Percentiles rank a stretch among this genome's conserved stretches.
phyloP scores from a whole-genome alignment of 2,888 invertebrate genomes.

The Gandaritis pyraliata region DNA sequence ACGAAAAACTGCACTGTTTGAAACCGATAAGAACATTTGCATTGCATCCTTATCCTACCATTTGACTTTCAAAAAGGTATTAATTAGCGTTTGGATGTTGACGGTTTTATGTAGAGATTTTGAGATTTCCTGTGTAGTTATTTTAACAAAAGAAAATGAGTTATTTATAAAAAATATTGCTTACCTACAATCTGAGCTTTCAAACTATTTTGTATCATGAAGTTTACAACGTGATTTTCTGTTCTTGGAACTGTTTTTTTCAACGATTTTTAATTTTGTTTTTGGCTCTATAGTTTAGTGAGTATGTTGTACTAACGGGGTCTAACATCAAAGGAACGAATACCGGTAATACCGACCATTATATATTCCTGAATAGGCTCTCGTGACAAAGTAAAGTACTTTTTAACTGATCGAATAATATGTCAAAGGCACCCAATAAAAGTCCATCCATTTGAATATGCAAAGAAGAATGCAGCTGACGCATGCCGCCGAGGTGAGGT shows the following conservation, averaged over 20 bases:
- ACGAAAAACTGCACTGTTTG: background rate
- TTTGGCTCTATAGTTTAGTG: too few species aligned
- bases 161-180: too few species aligned
- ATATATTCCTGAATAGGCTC: too few species aligned
- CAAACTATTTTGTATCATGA: too few species aligned
- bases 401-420: background rate
- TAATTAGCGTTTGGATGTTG: background rate
- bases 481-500: background rate
- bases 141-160: background rate
- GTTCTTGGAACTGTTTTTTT: too few species aligned
- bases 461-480: constrained; percentile 9
- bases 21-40: constrained; percentile 21
- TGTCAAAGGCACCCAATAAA: background rate
- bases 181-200: too few species aligned
- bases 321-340: too few species aligned
- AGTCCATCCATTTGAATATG: constrained; percentile 10
- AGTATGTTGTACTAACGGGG: too few species aligned
- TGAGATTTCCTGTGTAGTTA: background rate
- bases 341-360: too few species aligned
- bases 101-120: background rate
- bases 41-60: constrained; percentile 5
- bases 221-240: too few species aligned
- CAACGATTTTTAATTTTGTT: too few species aligned
- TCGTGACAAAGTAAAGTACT: too few species aligned
- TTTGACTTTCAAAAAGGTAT: constrained; percentile 22